These are phyloP conservation scores for Xerus inauris DNA, from an alignment of 2,113 vertebrate species.

Conservation along the genomic window DNA sequence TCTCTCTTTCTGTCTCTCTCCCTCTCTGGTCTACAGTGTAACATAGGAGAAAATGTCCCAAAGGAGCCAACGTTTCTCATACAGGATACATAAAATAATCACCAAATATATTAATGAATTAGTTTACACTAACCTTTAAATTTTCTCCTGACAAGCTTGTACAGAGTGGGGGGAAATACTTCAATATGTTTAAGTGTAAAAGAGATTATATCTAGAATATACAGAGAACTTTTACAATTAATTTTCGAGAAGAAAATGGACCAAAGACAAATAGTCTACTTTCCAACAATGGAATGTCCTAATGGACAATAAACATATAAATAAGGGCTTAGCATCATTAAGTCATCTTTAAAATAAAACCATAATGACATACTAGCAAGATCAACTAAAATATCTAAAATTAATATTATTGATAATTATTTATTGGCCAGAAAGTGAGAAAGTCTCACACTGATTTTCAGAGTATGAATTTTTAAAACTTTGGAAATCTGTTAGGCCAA, in stretches of 20 bases:
- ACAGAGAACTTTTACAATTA: neutral
- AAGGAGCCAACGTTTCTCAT: neutral
- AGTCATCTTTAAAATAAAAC: neutral
- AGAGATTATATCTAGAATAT: neutral
- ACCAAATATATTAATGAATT: conserved; percentile 15
- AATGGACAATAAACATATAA: neutral
- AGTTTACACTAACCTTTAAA: neutral
- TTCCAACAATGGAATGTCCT: neutral
- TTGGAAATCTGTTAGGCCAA: neutral
- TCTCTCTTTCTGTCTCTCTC: neutral
- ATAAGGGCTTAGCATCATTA: neutral
- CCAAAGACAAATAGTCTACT: neutral
- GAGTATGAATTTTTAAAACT: neutral
- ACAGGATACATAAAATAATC: neutral
- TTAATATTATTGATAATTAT: neutral
- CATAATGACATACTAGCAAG: neutral
- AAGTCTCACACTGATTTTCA: neutral
- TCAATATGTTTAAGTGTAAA: neutral
- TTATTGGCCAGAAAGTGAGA: neutral
- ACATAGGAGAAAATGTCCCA: neutral
- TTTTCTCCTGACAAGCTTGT: neutral
- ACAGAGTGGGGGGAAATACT: neutral
- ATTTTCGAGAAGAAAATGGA: neutral
- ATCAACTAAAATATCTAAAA: neutral
- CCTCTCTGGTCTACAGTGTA: neutral